Percentiles rank a stretch among this genome's conserved stretches.
Evolutionary conservation across 2,888 invertebrate genomes (phyloP).

Genomic region (Crioceris asparagi): DNA sequence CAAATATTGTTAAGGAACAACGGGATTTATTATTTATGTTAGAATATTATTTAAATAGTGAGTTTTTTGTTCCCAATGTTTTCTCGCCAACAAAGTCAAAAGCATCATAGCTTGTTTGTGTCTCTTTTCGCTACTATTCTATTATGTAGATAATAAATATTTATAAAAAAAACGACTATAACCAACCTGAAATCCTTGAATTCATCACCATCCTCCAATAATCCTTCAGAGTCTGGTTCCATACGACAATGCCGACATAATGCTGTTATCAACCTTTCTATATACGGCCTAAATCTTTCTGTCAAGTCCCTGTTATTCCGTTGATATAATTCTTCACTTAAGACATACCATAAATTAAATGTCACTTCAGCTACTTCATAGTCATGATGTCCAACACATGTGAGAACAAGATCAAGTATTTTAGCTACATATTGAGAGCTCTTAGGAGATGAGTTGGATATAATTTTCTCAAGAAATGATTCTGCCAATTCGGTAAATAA

Average conservation of each 20-base stretch:
- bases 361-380: constrained; percentile 84
- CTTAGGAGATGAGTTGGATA: constrained; percentile 48
- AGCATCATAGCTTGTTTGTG: no score
- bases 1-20: no score
- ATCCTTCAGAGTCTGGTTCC: constrained; percentile 85
- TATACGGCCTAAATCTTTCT: constrained; percentile 76
- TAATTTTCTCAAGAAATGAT: constrained; percentile 76
- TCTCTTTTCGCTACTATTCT: no score
- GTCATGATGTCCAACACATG: constrained; percentile 93
- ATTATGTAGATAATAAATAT: no score
- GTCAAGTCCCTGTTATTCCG: constrained; percentile 73
- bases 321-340: constrained; percentile 90
- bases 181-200: constrained; percentile 78
- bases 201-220: constrained; percentile 75
- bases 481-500: constrained; percentile 93
- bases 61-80: not conserved
- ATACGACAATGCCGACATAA: constrained; percentile 88
- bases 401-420: constrained; percentile 77
- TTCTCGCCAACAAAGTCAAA: constrained; percentile 8
- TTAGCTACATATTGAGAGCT: constrained; percentile 65
- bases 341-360: constrained; percentile 91
- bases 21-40: no score
- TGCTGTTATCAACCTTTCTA: constrained; percentile 81
- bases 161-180: no score
- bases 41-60: not conserved